Percentiles rank a stretch among this genome's conserved stretches.
Conservation (phyloP, 2,888 invertebrate species). For the Zeuzera pyrina region DNA sequence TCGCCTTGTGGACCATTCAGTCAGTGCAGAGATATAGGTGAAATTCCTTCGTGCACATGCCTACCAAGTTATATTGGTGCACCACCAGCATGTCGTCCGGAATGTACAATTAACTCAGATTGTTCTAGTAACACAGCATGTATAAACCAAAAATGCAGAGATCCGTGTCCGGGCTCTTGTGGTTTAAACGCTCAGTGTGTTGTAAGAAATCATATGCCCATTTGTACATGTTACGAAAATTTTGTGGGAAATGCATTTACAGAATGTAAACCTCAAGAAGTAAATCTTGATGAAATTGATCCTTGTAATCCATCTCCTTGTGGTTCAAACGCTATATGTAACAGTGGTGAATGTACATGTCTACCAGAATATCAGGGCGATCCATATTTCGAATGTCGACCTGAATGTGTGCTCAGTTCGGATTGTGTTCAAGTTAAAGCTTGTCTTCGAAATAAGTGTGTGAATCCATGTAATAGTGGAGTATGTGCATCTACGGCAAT, state of each 20-base stretch:
- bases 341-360: conserved; percentile 75
- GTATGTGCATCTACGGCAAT: conserved; percentile 80
- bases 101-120: conserved; percentile 81
- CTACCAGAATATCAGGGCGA: conserved; percentile 76
- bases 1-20: conserved; percentile 80
- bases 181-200: conserved; percentile 76
- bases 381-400: conserved; percentile 78
- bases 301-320: conserved; percentile 79
- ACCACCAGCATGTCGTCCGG: conserved; percentile 80
- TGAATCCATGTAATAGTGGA: conserved; percentile 78
- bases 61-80: conserved; percentile 77
- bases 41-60: conserved; percentile 78
- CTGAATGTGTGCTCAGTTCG: conserved; percentile 79
- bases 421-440: conserved; percentile 78
- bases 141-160: conserved; percentile 81
- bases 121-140: conserved; percentile 84
- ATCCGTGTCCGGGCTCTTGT: conserved; percentile 88
- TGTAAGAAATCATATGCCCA: conserved; percentile 82
- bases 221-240: conserved; percentile 80
- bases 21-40: conserved; percentile 74
- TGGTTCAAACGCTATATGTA: conserved; percentile 74
- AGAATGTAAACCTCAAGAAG: conserved; percentile 64
- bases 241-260: conserved; percentile 84
- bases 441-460: conserved; percentile 78
- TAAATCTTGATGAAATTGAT: conserved; percentile 44